Evolutionary conservation across 2,888 invertebrate genomes (phyloP).

Genomic region (Erannis defoliaria): DNA sequence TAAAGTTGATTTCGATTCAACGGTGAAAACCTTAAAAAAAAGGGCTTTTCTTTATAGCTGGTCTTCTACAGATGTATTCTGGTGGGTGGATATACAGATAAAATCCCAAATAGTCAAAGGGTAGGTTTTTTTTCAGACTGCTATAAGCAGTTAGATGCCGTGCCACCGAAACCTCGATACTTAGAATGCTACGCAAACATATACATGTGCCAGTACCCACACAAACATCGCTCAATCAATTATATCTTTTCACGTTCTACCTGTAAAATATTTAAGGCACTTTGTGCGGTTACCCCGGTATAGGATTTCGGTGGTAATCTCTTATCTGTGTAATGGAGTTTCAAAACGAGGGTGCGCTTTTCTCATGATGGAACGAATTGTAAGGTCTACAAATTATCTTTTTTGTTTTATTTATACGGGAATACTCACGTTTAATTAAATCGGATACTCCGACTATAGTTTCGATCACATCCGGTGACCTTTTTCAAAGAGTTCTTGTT

Average conservation of each 20-base stretch:
- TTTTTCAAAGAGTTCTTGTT: no score
- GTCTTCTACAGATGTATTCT: no score
- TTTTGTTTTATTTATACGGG: no score
- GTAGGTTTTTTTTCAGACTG: not conserved
- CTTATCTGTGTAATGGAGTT: not conserved
- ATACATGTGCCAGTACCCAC: not conserved
- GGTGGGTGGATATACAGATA: no score
- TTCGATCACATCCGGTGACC: no score
- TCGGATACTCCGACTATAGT: no score
- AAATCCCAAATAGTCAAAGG: no score
- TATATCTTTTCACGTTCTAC: conserved; percentile 18
- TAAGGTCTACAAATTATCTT: no score
- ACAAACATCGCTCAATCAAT: conserved; percentile 20
- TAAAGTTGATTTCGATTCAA: no score
- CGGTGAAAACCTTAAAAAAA: no score
- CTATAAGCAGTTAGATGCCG: not conserved
- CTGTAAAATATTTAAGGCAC: conserved; percentile 19
- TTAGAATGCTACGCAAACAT: conserved; percentile 7
- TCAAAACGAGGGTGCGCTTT: not conserved
- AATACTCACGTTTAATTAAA: no score
- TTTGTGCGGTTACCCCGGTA: conserved; percentile 8
- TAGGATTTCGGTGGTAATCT: conserved; percentile 17
- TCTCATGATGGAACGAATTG: not conserved
- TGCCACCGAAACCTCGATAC: not conserved
- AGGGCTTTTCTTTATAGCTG: no score